Percentiles rank a stretch among this genome's conserved stretches.
phyloP scores from a whole-genome alignment of 2,888 invertebrate species.

The Galeopsomyia nigrocyanea region DNA sequence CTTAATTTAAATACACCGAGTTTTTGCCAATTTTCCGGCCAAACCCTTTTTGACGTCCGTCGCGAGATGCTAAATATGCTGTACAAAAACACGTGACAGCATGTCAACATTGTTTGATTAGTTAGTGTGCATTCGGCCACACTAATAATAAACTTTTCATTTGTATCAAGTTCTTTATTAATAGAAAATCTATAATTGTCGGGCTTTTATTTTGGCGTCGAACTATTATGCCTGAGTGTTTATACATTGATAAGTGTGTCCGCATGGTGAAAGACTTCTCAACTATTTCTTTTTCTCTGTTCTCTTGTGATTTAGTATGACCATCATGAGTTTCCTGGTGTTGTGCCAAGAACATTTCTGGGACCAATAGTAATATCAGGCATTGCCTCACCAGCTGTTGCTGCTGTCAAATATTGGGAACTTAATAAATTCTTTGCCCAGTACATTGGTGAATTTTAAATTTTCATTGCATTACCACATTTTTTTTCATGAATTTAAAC shows the following conservation, averaged over 20 bases:
- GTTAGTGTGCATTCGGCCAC: background rate
- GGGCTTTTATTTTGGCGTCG: too few relatives aligned
- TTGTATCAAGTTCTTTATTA: too few relatives aligned
- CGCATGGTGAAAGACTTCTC: background rate
- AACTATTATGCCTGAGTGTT: too few relatives aligned
- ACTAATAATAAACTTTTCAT: slow-evolving; percentile 15
- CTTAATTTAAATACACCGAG: slow-evolving; percentile 37
- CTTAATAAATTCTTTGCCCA: slow-evolving; percentile 90
- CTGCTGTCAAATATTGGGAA: slow-evolving; percentile 76
- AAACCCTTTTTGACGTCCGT: slow-evolving; percentile 2
- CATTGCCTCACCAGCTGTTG: slow-evolving; percentile 82
- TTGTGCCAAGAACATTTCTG: slow-evolving; percentile 96
- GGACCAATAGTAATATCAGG: slow-evolving; percentile 88
- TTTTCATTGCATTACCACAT: background rate
- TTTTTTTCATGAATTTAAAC: slow-evolving; percentile 43
- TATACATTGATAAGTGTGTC: too few relatives aligned
- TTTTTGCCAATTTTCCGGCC: slow-evolving; percentile 32
- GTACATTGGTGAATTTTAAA: slow-evolving; percentile 81
- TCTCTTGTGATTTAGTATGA: slow-evolving; percentile 81
- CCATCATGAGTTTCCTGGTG: slow-evolving; percentile 97
- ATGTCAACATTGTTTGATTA: slow-evolving; percentile 16
- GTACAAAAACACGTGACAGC: slow-evolving; percentile 23
- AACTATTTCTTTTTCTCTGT: slow-evolving; percentile 9
- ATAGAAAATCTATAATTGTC: too few relatives aligned
- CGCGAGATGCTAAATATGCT: slow-evolving; percentile 13